Conservation (phyloP, 64 coral and sea anemone species). For the Montipora cactus region DNA sequence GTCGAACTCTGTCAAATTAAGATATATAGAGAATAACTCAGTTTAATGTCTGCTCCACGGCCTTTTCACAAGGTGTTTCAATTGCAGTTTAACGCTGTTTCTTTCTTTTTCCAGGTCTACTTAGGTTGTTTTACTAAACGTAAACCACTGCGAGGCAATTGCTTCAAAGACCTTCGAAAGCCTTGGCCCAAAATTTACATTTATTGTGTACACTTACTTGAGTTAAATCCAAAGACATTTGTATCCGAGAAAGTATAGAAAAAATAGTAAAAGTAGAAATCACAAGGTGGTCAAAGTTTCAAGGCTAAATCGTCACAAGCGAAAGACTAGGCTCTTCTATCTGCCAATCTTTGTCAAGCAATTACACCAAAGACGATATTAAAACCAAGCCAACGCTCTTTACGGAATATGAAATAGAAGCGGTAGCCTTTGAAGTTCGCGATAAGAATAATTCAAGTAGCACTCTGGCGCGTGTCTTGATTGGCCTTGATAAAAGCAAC, state of each 20-base stretch:
- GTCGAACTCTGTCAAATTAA: neutral
- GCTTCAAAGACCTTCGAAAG: constrained; percentile 10
- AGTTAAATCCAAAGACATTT: constrained; percentile 9
- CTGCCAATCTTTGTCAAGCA: constrained; percentile 45
- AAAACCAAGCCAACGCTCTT: constrained; percentile 55
- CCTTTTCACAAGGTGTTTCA: neutral
- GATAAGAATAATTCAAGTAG: constrained; percentile 34
- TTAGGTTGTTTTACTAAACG: neutral
- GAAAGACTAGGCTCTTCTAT: constrained; percentile 8
- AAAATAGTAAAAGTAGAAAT: neutral
- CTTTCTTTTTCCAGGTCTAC: neutral
- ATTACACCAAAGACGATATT: constrained; percentile 57
- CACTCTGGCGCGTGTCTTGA: constrained; percentile 45
- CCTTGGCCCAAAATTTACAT: neutral
- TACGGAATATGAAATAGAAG: constrained; percentile 53
- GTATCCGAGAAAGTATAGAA: neutral
- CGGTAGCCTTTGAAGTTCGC: constrained; percentile 74
- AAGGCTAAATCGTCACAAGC: neutral
- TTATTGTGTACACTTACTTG: constrained; percentile 20
- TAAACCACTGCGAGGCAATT: constrained; percentile 17
- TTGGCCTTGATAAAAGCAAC: constrained; percentile 43
- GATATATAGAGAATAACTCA: neutral
- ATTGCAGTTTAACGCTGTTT: neutral
- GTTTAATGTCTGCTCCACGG: neutral
- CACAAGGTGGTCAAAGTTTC: neutral